Base-by-base conservation (phyloP, 1,140 invertebrate genomes). In the Colletes gigas region DNA sequence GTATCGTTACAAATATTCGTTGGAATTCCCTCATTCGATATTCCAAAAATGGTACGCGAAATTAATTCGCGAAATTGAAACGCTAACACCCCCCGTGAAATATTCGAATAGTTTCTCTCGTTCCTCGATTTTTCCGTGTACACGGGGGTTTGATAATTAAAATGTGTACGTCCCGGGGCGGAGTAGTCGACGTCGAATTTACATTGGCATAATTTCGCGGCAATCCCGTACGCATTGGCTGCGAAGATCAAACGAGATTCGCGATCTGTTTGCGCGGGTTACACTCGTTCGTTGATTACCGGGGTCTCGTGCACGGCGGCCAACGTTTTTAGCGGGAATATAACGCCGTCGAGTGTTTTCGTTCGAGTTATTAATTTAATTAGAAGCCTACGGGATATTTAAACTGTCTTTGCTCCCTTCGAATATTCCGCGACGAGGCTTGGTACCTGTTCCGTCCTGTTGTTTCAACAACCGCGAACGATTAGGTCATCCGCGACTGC, bases 181-280 rank as follows among this genome's bases (percentile, higher is more conserved):
- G 30, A 30, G 30, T 30, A 30, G 30, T 30, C 30, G 30, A 17
- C 39, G 9, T 6, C 8, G 17, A 65, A 44, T 65, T 78, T 76
- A 57, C 62, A 9, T 10, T 62, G 44, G 14, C 39, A 12, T 52
- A 73, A 68, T 67, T 72, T 72, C 65, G 41, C 21, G 76, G 59
- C 41, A 54, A 72, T 21, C 41, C 10, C 14, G 9, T 12, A 3
- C 7, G 4, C 41, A 30, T 47, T 15, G 47, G 41, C 10, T 59
- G 41, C 39, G 54, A 63, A 30, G 65, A 69, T 79, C 75, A 54
- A 83, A 78, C 41, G 21, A 4, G 54, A 65, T 63, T 52, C 30
- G 30, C 30, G 30, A 30, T 30, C 30, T 30, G 30, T 30, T 30
- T 30, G 30, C 30, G 30, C 30, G 30, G 2, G 30, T 30, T 62